Base-by-base conservation (phyloP, 2,888 invertebrate species). In the Argyresthia albistria region DNA sequence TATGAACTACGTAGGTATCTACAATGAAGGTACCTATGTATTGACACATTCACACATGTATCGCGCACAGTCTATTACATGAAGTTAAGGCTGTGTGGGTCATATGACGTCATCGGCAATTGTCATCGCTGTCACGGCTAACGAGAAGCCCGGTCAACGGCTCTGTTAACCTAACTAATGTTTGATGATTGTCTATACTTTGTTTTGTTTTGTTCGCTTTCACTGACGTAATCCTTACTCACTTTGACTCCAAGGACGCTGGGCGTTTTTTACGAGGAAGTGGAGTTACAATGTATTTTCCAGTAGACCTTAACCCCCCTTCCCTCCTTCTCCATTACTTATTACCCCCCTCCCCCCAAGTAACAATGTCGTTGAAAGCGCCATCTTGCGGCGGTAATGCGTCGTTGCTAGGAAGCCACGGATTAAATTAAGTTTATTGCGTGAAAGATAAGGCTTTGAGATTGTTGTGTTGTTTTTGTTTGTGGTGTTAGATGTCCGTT, bases 121-220 rank as follows among this genome's bases (percentile, higher is more conserved):
- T 86, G 84, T 83, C 83, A 80, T 73, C 74, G 75, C 73, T 78
- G 79, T 79, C 82, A 81, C 67, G 81, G 83, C 76, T 80, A 81
- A 80, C 83, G 70, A 79, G 66, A 59, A 67, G 74, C 69, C 76
- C 70, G 69, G 73, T 73, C 74, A 72, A 71, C 69, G 67, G 65
- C 59, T 60, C 57, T 60, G 47, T 37, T 49, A n/a, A 25, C 25
- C 25, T 35, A 9, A 15, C 10, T 36, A 8, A 35, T 47, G 35
- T 47, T 47, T 35, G 47, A 11, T 47, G 47, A 45, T 45, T 45
- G 15, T 45, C 14, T 45, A 9, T 8, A 45, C 48, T 10, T 37
- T 37, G 37, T 37, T 36, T 43, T 45, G 25, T 45, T 45, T 9
- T 15, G 15, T 36, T 36, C 48, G 12, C 48, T 48, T 15, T 48